A percentile compares a stretch with the other conserved stretches of the same genome.
phyloP scores from a whole-genome alignment of 37 sponge, comb jelly and placozoan species.

The Ephydatia muelleri region DNA sequence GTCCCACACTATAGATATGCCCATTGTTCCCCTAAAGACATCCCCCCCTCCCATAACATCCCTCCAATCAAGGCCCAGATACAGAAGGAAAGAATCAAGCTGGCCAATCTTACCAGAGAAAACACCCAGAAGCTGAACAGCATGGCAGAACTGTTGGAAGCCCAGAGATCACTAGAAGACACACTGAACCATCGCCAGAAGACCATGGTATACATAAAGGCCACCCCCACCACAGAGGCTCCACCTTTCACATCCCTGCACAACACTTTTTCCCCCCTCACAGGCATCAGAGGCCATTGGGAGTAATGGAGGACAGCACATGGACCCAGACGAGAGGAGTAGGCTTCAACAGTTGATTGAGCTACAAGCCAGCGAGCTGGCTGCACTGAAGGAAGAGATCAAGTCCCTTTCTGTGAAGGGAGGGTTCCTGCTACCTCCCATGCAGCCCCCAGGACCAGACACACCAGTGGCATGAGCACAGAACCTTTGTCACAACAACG shows the following conservation, averaged over 20 bases:
- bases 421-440: conserved; percentile 89
- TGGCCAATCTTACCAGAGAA: conserved; percentile 57
- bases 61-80: conserved; percentile 42
- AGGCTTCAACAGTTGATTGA: conserved; percentile 66
- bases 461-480: conserved; percentile 10
- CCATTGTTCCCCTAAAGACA: not conserved
- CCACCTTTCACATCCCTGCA: not conserved
- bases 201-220: conserved; percentile 53
- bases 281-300: conserved; percentile 48
- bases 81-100: conserved; percentile 54
- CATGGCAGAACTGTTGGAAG: conserved; percentile 59
- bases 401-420: conserved; percentile 78
- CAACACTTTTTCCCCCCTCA: not conserved
- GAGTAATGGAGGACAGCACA: conserved; percentile 11
- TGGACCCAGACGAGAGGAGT: conserved; percentile 68
- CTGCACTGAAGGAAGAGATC: conserved; percentile 84
- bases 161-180: conserved; percentile 63
- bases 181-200: conserved; percentile 85
- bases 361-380: conserved; percentile 80
- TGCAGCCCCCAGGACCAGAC: conserved; percentile 65
- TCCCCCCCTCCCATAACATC: not conserved
- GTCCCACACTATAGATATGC: too few relatives aligned
- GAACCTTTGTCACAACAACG: too few relatives aligned
- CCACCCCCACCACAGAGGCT: not conserved
- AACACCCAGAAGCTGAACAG: conserved; percentile 79